Evolutionary conservation across 2,888 invertebrate genomes (phyloP).

Genomic region (Tuta absoluta): DNA sequence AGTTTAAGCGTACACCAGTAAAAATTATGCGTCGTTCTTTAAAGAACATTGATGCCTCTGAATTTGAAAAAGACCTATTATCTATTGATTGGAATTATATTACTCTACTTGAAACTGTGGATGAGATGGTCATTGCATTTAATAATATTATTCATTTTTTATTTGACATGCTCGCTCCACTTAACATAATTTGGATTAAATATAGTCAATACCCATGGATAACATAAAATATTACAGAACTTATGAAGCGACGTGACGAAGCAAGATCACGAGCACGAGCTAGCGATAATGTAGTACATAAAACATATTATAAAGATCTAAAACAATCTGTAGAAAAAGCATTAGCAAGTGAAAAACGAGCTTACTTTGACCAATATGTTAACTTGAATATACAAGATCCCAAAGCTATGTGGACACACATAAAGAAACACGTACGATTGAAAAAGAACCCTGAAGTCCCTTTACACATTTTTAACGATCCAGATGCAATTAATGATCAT

Average conservation of each 20-base stretch:
- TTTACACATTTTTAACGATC: background rate
- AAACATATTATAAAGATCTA: background rate
- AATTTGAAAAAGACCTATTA: background rate
- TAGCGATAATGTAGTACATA: background rate
- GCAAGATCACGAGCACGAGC: background rate
- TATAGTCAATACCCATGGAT: background rate
- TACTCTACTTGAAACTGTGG: background rate
- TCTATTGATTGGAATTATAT: background rate
- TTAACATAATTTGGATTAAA: background rate
- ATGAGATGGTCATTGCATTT: background rate
- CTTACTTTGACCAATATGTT: background rate
- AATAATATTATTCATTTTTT: background rate
- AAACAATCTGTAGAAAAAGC: background rate
- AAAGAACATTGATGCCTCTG: background rate
- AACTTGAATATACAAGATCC: background rate
- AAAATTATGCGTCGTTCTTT: background rate
- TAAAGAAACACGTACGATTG: background rate
- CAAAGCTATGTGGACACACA: background rate
- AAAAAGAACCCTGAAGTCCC: background rate
- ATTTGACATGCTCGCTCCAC: background rate
- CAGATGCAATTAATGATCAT: background rate
- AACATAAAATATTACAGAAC: background rate
- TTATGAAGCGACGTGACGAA: background rate
- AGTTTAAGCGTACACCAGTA: background rate
- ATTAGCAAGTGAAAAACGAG: background rate